phyloP scores from a whole-genome alignment of 2,113 vertebrate species.

The Turnix velox region DNA sequence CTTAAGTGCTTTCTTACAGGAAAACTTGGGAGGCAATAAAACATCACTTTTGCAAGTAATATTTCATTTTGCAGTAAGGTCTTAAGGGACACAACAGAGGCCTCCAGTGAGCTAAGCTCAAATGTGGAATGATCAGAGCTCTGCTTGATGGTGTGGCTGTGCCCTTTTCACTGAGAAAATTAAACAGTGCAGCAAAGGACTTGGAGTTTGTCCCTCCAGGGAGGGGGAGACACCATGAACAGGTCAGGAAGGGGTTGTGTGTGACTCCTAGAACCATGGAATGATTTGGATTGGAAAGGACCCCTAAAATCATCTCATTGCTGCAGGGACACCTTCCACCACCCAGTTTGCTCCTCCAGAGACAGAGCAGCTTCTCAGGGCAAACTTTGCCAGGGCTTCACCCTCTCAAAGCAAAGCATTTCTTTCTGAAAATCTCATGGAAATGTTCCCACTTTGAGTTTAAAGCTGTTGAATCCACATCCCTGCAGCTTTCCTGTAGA shows the following conservation, averaged over 20 bases:
- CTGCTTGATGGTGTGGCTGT: neutral
- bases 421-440: no score
- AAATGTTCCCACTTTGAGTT: no score
- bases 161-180: neutral
- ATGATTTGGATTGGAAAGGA: no score
- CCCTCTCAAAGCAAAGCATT: no score
- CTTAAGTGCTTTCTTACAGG: neutral
- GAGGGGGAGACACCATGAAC: rapidly evolving
- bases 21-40: slow-evolving; percentile 4
- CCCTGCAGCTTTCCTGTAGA: no score
- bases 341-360: no score
- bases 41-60: neutral
- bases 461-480: no score
- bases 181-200: rapidly evolving
- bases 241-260: rapidly evolving
- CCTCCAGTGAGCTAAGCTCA: neutral
- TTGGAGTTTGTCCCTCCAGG: rapidly evolving
- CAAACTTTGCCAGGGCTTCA: no score
- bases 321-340: no score
- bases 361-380: no score
- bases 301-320: no score
- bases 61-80: rapidly evolving
- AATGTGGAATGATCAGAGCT: neutral
- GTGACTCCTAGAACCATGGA: neutral
- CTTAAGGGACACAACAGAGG: rapidly evolving